Evolutionary conservation across 23 tunicate genomes (phyloP).

Genomic region (Trididemnum nubilum): DNA sequence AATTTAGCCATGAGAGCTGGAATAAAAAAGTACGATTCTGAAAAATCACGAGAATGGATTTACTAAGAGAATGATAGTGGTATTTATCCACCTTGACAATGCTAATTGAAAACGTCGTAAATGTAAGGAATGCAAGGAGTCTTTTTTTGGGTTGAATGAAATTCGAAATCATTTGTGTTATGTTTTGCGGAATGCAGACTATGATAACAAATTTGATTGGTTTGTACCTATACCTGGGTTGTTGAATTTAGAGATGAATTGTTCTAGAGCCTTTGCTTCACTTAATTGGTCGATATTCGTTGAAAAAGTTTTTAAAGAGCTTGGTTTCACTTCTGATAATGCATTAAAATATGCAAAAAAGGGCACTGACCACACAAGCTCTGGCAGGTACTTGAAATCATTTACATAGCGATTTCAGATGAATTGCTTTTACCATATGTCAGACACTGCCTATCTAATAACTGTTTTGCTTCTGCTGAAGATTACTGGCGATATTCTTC

Average conservation of each 20-base stretch:
- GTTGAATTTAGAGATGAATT: conserved; percentile 6
- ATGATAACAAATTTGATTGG: conserved; percentile 9
- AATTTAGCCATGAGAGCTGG: conserved; percentile 6
- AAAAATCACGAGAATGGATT: not conserved
- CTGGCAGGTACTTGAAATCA: conserved; percentile 1
- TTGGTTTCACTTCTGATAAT: not conserved
- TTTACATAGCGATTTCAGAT: conserved; percentile 4
- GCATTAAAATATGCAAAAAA: conserved; percentile 15
- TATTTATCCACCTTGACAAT: not conserved
- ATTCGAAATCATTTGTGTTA: not conserved
- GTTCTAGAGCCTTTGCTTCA: not conserved
- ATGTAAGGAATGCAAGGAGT: conserved; percentile 2
- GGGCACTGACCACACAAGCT: conserved; percentile 11
- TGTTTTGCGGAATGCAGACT: not conserved
- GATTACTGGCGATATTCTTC: conserved; percentile 2
- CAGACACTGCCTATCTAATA: not conserved
- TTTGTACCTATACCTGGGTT: conserved; percentile 14
- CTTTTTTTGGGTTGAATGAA: not conserved
- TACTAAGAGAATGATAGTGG: not conserved
- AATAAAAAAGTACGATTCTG: conserved; percentile 2
- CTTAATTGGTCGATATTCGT: conserved; percentile 4
- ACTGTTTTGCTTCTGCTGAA: not conserved
- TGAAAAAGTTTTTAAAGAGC: conserved; percentile 8
- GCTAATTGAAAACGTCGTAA: conserved; percentile 3
- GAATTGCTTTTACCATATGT: conserved; percentile 15